Evolutionary conservation across 2,113 vertebrate species (phyloP).

Genomic region (Isichthys henryi): DNA sequence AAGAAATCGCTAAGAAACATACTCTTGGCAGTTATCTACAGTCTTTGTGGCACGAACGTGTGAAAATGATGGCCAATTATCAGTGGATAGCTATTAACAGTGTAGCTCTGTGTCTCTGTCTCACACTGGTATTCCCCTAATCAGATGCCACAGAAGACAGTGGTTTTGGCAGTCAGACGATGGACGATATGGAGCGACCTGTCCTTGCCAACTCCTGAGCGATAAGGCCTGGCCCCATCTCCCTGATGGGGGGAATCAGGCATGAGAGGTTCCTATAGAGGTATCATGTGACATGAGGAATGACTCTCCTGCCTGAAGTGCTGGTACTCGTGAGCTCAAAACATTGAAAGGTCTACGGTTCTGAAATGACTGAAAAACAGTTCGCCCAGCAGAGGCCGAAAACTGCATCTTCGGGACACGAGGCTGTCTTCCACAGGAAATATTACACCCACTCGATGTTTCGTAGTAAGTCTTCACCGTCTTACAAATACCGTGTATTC

Average conservation of each 20-base stretch:
- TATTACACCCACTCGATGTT: background rate
- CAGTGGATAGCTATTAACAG: background rate
- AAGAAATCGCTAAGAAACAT: background rate
- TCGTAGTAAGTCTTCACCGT: background rate
- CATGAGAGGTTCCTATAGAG: background rate
- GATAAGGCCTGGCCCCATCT: background rate
- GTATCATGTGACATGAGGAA: background rate
- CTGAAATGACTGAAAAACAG: background rate
- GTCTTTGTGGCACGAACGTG: background rate
- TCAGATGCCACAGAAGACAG: constrained; percentile 86
- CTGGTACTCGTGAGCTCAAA: background rate
- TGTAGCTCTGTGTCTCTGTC: background rate
- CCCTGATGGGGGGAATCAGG: background rate
- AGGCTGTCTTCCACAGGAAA: background rate
- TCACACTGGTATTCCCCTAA: background rate
- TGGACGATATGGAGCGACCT: constrained; percentile 54
- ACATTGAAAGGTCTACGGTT: background rate
- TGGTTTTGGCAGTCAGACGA: constrained; percentile 81
- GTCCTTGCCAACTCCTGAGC: constrained; percentile 50
- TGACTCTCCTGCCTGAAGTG: background rate
- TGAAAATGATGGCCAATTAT: background rate
- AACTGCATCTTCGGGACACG: background rate
- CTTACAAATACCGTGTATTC: constrained; percentile 1
- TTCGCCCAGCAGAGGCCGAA: background rate
- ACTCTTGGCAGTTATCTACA: background rate